These are phyloP conservation scores for Lepidiolamprologus cunningtoni DNA, from an alignment of 2,113 vertebrate genomes.

Conservation along the genomic window DNA sequence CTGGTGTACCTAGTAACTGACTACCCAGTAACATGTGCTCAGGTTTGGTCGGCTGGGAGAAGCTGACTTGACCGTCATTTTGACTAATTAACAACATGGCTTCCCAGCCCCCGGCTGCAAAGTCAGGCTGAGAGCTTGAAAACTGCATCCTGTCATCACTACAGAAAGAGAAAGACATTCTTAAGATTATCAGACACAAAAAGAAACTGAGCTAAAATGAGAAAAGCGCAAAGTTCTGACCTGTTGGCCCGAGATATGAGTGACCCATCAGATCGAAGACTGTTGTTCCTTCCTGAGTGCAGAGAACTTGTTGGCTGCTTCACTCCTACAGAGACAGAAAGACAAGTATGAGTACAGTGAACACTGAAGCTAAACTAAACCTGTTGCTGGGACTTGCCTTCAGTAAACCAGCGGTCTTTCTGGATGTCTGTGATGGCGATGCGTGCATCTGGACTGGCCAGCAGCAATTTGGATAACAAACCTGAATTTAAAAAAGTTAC, in stretches of 20 bases:
- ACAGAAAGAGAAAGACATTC: not conserved
- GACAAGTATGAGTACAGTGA: not conserved
- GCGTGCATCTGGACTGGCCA: conserved; percentile 73
- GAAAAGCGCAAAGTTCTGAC: not conserved
- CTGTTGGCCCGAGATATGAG: conserved; percentile 13
- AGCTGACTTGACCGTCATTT: conserved; percentile 83
- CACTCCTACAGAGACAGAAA: conserved; percentile 17
- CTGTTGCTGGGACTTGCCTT: conserved; percentile 26
- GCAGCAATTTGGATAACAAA: conserved; percentile 85
- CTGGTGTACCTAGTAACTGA: conserved; percentile 86
- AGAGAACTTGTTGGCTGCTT: not conserved
- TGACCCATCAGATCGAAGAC: conserved; percentile 6
- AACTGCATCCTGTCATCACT: conserved; percentile 82
- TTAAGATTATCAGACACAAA: not conserved
- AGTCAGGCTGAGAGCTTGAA: conserved; percentile 92
- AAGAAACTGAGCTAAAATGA: not conserved
- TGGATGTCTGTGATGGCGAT: conserved; percentile 81
- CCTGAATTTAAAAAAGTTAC: conserved; percentile 60
- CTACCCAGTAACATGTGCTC: conserved; percentile 94
- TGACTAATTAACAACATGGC: conserved; percentile 59
- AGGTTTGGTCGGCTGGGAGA: conserved; percentile 88
- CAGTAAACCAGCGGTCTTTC: conserved; percentile 86
- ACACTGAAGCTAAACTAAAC: not conserved
- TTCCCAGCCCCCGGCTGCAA: conserved; percentile 68
- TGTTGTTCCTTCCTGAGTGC: conserved; percentile 32